These are phyloP conservation scores for Megathymus violae DNA, from an alignment of 1,140 invertebrate species.

Conservation along the genomic window DNA sequence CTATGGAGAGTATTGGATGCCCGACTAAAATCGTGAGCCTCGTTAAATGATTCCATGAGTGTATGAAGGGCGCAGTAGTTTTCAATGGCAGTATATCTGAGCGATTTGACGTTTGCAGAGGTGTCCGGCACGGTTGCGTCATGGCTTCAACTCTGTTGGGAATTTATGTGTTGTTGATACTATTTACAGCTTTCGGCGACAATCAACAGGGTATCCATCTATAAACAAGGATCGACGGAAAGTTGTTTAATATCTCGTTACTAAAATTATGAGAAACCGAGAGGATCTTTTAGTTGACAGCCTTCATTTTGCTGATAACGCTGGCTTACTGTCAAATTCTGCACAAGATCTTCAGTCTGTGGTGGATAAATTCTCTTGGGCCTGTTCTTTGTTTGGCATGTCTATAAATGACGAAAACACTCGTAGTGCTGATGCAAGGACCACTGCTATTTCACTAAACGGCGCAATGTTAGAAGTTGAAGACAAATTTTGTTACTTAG, in stretches of 20 bases:
- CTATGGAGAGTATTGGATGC: too few species aligned
- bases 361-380: not conserved
- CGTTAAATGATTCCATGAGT: too few species aligned
- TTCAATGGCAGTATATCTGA: too few species aligned
- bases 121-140: constrained; percentile 15
- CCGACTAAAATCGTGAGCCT: too few species aligned
- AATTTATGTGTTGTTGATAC: constrained; percentile 14
- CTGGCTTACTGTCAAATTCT: too few species aligned
- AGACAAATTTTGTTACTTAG: constrained; percentile 1
- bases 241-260: constrained; percentile 17
- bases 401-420: constrained; percentile 33
- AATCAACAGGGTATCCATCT: constrained; percentile 24
- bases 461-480: constrained; percentile 10
- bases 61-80: too few species aligned
- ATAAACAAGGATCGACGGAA: constrained; percentile 17
- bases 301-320: constrained; percentile 21
- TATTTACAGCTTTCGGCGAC: constrained; percentile 2
- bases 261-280: constrained; percentile 2
- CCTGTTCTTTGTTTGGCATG: not conserved
- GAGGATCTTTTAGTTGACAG: constrained; percentile 11
- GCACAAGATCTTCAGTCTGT: not conserved
- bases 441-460: not conserved
- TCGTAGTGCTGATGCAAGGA: not conserved
- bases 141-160: constrained; percentile 18
- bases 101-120: too few species aligned